Evolutionary conservation across 1,140 invertebrate genomes (phyloP), one percentile per base, ranked within the genome.

Genomic region (Procambarus virginalis): DNA sequence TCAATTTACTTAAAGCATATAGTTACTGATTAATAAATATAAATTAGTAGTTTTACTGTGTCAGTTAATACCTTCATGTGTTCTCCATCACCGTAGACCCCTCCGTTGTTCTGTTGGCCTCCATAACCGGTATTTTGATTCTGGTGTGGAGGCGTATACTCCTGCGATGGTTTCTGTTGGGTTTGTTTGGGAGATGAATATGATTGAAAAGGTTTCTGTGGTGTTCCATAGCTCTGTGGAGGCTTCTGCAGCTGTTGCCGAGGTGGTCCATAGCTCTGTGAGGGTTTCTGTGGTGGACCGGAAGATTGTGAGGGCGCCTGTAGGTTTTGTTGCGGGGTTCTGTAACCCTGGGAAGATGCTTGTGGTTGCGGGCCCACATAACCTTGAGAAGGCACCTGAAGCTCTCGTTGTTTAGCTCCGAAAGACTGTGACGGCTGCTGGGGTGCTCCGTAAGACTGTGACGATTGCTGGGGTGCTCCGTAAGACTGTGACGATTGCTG

Each of bases 131-230:
- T 68, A n/a, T 82, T 68, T 22, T 84, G 81, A 10, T 34, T 70
- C 20, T 82, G 77, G 17, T 87, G 75, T 10, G 85, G 85, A 8
- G 85, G 46, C n/a, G 58, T 45, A 48, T 87, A 87, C 2, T 49
- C n/a, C 77, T 87, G 78, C n/a, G 79, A 82, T 2, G 60, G 76
- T 8, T 86, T 75, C 34, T 85, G 84, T 1, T n/a, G 80, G 10
- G 45, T 48, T 12, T 89, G 79, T 17, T 89, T 79, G 12, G 86
- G 86, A 17, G 87, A 14, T 48, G 70, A 34, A 20, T 89, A 89
- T n/a, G 46, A 76, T 58, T 89, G 86, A 58, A 79, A 89, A 8
- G 86, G 86, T 22, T 89, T 80, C 73, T 89, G 85, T 70, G 87
- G 87, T 2, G 87, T 22, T 22, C 80, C 45, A n/a, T 89, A 89